Percentiles rank a stretch among this genome's conserved stretches.
phyloP scores from a whole-genome alignment of 2,888 invertebrate genomes.

The Lamproptera curius region DNA sequence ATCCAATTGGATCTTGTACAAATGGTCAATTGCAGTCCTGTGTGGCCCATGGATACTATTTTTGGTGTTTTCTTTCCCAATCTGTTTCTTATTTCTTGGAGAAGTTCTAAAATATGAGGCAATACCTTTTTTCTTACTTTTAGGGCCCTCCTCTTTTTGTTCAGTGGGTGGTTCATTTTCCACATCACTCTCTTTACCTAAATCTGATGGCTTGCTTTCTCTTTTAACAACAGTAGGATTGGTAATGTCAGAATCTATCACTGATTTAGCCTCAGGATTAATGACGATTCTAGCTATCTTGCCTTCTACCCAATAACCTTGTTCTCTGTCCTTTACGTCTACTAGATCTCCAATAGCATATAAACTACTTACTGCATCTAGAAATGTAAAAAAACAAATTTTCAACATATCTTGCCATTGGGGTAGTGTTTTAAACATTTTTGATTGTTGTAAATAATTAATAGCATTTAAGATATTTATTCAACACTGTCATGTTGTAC shows the following conservation, averaged over 20 bases:
- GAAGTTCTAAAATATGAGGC: constrained; percentile 43
- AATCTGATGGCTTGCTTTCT: not conserved
- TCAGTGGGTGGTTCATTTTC: constrained; percentile 44
- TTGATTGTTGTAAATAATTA: too few species aligned
- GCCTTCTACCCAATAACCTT: constrained; percentile 87
- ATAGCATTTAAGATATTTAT: too few species aligned
- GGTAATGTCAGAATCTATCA: constrained; percentile 15
- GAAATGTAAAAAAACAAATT: too few species aligned
- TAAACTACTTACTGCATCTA: constrained; percentile 66
- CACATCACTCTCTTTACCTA: constrained; percentile 39
- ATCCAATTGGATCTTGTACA: constrained; percentile 64
- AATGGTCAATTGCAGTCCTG: constrained; percentile 44
- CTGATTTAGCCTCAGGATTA: constrained; percentile 35
- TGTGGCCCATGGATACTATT: not conserved
- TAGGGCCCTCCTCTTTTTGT: constrained; percentile 25
- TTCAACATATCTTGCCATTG: too few species aligned
- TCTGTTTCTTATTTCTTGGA: constrained; percentile 35
- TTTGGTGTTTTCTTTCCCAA: constrained; percentile 26
- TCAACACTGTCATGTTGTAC: too few species aligned
- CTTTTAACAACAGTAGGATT: constrained; percentile 13
- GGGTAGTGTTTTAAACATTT: too few species aligned
- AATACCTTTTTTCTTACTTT: constrained; percentile 42
- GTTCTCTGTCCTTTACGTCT: constrained; percentile 79
- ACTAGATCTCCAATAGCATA: constrained; percentile 81
- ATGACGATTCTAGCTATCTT: constrained; percentile 75